These are phyloP conservation scores for Corydoras maculifer DNA, from an alignment of 2,113 vertebrate genomes.

Conservation along the genomic window DNA sequence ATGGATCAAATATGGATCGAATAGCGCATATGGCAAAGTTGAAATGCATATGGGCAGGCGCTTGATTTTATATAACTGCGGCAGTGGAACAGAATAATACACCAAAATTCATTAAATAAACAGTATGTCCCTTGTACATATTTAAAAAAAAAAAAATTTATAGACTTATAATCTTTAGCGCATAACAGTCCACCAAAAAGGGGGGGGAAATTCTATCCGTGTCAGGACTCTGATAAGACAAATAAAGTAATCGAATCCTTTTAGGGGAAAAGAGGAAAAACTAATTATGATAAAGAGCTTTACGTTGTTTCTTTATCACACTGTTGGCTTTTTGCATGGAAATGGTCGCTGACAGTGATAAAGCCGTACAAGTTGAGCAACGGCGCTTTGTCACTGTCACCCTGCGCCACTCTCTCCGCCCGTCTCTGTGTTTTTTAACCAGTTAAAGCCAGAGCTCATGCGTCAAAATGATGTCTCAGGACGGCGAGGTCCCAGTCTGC, in stretches of 20 bases:
- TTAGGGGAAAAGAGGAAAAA: slow-evolving; percentile 71
- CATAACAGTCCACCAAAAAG: no score
- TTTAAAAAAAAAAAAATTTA: no score
- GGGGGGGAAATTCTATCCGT: no score
- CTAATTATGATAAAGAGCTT: slow-evolving; percentile 77
- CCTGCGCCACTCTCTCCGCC: slow-evolving; percentile 40
- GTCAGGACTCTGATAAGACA: slow-evolving; percentile 49
- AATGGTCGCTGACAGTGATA: slow-evolving; percentile 69
- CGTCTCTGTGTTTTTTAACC: slow-evolving; percentile 20
- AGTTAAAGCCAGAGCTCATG: slow-evolving; percentile 42
- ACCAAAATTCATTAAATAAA: no score
- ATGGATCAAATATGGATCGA: no score
- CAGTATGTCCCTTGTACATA: no score
- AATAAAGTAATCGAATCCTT: slow-evolving; percentile 70
- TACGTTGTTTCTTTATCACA: slow-evolving; percentile 71
- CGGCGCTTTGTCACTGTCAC: slow-evolving; percentile 69
- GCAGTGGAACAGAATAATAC: no score
- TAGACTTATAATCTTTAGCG: no score
- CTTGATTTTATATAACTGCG: no score
- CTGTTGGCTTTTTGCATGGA: slow-evolving; percentile 68
- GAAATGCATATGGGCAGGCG: no score
- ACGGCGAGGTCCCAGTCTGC: slow-evolving; percentile 33
- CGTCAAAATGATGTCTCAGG: slow-evolving; percentile 49
- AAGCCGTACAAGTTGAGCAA: slow-evolving; percentile 57
- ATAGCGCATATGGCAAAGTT: no score